Conservation (phyloP, 2,797 vertebrate genomes). For the Lagodon rhomboides region DNA sequence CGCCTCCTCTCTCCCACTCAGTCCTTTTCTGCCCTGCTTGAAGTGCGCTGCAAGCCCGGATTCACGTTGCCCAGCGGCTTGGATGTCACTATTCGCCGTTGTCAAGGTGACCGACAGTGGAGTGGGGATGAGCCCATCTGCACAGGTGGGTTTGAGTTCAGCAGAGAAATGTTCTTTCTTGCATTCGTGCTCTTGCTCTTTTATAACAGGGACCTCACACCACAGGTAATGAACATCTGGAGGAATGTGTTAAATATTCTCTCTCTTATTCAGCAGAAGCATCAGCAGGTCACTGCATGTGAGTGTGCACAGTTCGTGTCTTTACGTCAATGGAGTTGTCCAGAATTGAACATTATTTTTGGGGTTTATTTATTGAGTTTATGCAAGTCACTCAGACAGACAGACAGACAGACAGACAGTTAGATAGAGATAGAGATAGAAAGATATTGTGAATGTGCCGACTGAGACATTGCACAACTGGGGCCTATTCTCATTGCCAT, state of each 20-base stretch:
- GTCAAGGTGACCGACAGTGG: conserved; percentile 90
- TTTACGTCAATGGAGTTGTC: neutral
- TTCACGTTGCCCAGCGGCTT: conserved; percentile 80
- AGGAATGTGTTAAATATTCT: neutral
- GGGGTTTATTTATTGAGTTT: conserved; percentile 29
- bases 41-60: conserved; percentile 85
- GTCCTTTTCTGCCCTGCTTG: conserved; percentile 87
- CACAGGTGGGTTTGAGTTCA: conserved; percentile 80
- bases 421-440: conserved; percentile 7
- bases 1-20: conserved; percentile 84
- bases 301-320: neutral
- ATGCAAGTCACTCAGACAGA: conserved; percentile 3
- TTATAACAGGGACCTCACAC: neutral
- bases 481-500: conserved; percentile 74
- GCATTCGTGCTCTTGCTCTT: neutral
- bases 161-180: neutral
- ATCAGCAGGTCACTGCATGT: neutral
- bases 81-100: conserved; percentile 84
- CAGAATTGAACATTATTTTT: neutral
- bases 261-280: neutral
- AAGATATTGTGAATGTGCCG: conserved; percentile 51
- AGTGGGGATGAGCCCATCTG: conserved; percentile 86
- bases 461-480: conserved; percentile 71
- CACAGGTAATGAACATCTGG: conserved; percentile 1
- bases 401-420: neutral